Evolutionary conservation across 2,797 vertebrate genomes (phyloP).

Genomic region (Dendrocincla fuliginosa): DNA sequence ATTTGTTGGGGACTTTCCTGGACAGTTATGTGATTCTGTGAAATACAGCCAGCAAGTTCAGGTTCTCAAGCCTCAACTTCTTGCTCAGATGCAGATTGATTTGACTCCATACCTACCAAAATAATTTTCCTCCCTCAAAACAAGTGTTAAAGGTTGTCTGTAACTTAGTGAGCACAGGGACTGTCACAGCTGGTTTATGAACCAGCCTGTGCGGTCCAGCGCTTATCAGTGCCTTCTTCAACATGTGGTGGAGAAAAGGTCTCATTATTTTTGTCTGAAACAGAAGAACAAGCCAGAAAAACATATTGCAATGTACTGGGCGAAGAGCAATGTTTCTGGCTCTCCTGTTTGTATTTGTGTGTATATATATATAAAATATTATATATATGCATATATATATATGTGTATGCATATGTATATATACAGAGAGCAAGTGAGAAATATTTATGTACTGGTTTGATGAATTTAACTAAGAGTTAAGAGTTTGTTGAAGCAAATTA

Average conservation of each 20-base stretch:
- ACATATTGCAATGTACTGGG: not conserved
- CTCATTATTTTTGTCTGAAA: not conserved
- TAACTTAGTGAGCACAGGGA: not conserved
- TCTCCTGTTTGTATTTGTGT: not conserved
- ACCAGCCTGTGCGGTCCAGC: not conserved
- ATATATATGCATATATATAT: not conserved
- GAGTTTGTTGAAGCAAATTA: constrained; percentile 7
- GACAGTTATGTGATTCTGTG: not conserved
- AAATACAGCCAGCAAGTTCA: not conserved
- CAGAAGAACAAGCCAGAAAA: not conserved
- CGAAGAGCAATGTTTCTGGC: not conserved
- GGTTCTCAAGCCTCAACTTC: not conserved
- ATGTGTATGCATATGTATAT: not conserved
- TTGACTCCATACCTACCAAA: not conserved
- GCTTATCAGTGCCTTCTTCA: not conserved
- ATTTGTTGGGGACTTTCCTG: not conserved
- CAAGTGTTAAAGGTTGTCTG: not conserved
- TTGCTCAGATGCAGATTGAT: not conserved
- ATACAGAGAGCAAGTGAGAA: not conserved
- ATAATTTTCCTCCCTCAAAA: not conserved
- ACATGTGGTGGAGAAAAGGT: not conserved
- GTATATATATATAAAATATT: not conserved
- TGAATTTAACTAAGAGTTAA: not conserved
- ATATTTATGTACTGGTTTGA: not conserved
- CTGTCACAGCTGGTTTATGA: rapidly evolving